Evolutionary conservation across 2,797 vertebrate species (phyloP), one percentile per base, ranked within the genome.

Genomic region (Helarctos malayanus): DNA sequence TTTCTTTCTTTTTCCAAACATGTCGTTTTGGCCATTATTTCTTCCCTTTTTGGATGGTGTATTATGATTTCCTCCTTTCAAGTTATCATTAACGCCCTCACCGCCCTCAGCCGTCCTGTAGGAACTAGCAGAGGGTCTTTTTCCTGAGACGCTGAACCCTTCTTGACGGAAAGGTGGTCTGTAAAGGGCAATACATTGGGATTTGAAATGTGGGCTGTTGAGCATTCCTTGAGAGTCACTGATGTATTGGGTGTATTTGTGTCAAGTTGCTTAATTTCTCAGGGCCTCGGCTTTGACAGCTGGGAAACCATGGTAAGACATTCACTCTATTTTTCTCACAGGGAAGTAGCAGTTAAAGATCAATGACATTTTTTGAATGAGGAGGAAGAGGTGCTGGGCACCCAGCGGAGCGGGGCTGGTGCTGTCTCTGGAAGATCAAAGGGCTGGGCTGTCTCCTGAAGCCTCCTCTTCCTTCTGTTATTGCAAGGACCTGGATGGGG

Each of bases 311-410:
- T 45, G 71, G 68, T 63, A 71, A 47, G 93, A 73, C 88, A 92
- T 88, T 91, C 71, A 54, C 57, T 61, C 52, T 90, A 47, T 68
- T 81, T 95, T 90, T 68, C 84, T 92, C 61, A 52, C 81, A 85
- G 88, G 85, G 80, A 87, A 89, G 61, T 61, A n/a, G 52, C 63
- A 87, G 82, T 94, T 93, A 95, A 97, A 96, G 78, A 96, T 94
- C 91, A 86, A 32, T 91, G 59, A 91, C 73, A 52, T 23, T 94
- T 54, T 93, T 75, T 96, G 92, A 92, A 59, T 61, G 56, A 61
- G 91, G 81, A 89, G 95, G 94, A 95, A 89, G 95, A 97, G 25
- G 68, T 19, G 95, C 61, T 85, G 85, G 56, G 85, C 91, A 73
- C 94, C 82, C 73, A 86, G 16, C 81, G 68, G 81, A 84, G 91